A percentile compares a stretch with the other conserved stretches of the same genome.
Evolutionary conservation across 30 jellyfish, hydroid and myxozoan species (phyloP).

Genomic region (Pelagia noctiluca): DNA sequence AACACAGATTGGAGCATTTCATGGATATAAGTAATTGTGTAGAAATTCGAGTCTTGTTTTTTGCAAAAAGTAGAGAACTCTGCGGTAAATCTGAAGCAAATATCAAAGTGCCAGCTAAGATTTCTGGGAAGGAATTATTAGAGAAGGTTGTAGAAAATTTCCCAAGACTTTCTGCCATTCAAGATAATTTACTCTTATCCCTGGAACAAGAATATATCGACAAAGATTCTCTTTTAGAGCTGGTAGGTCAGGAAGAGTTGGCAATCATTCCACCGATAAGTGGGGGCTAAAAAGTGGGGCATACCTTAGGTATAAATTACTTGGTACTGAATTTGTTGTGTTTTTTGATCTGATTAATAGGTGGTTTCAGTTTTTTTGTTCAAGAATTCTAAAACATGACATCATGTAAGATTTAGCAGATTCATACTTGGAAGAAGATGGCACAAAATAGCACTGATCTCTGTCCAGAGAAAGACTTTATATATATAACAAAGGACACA

Average conservation of each 20-base stretch:
- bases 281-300: constrained; percentile 77
- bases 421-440: too few species aligned
- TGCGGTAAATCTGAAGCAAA: constrained; percentile 41
- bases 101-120: neutral
- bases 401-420: too few species aligned
- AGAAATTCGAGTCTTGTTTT: constrained; percentile 63
- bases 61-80: constrained; percentile 88
- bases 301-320: neutral
- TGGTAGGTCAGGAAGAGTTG: constrained; percentile 74
- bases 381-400: too few species aligned
- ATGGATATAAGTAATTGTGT: constrained; percentile 48
- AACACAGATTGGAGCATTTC: too few species aligned
- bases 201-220: constrained; percentile 68
- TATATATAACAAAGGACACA: constrained; percentile 49
- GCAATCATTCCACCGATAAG: constrained; percentile 98
- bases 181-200: constrained; percentile 65
- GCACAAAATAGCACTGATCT: too few species aligned
- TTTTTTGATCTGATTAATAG: too few species aligned
- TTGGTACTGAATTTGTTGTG: too few species aligned
- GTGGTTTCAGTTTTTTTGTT: too few species aligned
- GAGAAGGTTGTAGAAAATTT: constrained; percentile 21
- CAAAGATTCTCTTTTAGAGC: constrained; percentile 8
- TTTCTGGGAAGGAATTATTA: constrained; percentile 54
- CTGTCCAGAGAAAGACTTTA: constrained; percentile 2
- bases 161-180: constrained; percentile 54